Percentiles rank a stretch among this genome's conserved stretches.
phyloP scores from a whole-genome alignment of 2,797 vertebrate genomes.

The Ptychobarbus kaznakovi region DNA sequence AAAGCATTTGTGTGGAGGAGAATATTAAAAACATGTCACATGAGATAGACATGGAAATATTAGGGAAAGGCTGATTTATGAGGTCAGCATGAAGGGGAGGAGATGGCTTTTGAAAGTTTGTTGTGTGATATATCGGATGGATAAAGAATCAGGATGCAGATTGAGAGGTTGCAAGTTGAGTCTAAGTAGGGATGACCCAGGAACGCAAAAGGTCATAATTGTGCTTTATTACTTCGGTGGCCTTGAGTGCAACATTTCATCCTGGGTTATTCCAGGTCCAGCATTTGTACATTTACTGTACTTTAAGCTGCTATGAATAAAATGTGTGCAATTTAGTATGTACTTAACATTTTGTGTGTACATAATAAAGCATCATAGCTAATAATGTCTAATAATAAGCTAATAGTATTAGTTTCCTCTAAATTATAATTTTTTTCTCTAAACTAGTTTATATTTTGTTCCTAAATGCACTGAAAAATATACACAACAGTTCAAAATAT shows the following conservation, averaged over 20 bases:
- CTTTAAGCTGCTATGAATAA: background rate
- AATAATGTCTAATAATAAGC: background rate
- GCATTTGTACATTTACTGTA: background rate
- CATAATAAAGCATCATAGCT: background rate
- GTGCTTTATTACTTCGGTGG: background rate
- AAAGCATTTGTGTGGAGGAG: slow-evolving; percentile 16
- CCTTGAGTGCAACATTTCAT: background rate
- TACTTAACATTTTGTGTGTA: background rate
- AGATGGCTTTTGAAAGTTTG: slow-evolving; percentile 32
- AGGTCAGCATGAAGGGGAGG: slow-evolving; percentile 35
- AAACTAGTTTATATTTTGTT: background rate
- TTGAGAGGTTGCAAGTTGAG: slow-evolving; percentile 21
- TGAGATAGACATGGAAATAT: slow-evolving; percentile 38
- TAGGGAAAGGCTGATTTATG: slow-evolving; percentile 34
- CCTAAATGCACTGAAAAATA: background rate
- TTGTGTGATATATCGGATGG: slow-evolving; percentile 22
- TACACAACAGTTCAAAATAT: background rate
- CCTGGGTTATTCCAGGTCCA: background rate
- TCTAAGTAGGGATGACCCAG: background rate
- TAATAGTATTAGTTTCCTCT: background rate
- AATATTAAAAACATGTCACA: slow-evolving; percentile 40
- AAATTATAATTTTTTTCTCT: background rate
- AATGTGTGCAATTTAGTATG: background rate
- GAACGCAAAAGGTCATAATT: slow-evolving; percentile 15
- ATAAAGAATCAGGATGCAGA: background rate